These are phyloP conservation scores for Ptyas mucosa DNA, from an alignment of 2,113 vertebrate genomes.

Conservation along the genomic window DNA sequence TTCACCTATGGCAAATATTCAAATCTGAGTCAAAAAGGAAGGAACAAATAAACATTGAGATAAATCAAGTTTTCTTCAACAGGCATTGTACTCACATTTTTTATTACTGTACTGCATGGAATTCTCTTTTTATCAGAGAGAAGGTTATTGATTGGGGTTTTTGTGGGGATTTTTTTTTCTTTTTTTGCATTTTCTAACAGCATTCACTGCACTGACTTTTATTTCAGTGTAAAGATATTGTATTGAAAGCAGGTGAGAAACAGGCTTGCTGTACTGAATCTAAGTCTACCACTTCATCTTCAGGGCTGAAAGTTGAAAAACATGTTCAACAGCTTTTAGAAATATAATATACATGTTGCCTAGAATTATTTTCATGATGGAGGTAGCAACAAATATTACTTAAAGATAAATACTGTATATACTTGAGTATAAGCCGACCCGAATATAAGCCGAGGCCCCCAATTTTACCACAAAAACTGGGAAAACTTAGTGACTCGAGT, in stretches of 20 bases:
- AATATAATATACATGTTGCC: background rate
- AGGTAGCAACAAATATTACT: background rate
- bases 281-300: background rate
- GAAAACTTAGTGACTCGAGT: too few relatives aligned
- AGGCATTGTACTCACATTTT: background rate
- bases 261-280: background rate
- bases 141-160: background rate
- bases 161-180: accelerated
- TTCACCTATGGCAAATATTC: background rate
- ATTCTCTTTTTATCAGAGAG: background rate
- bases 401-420: background rate
- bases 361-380: background rate
- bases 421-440: too few relatives aligned
- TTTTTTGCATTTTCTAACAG: background rate
- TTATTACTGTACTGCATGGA: background rate
- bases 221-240: background rate
- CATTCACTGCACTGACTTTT: background rate
- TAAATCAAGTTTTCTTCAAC: background rate
- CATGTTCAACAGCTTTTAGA: background rate
- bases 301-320: background rate
- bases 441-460: too few relatives aligned
- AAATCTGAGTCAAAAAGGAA: background rate
- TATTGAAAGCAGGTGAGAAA: background rate
- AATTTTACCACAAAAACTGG: too few relatives aligned
- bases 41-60: background rate